phyloP scores from a whole-genome alignment of 2,888 invertebrate species.

The Oeneis ivallda region DNA sequence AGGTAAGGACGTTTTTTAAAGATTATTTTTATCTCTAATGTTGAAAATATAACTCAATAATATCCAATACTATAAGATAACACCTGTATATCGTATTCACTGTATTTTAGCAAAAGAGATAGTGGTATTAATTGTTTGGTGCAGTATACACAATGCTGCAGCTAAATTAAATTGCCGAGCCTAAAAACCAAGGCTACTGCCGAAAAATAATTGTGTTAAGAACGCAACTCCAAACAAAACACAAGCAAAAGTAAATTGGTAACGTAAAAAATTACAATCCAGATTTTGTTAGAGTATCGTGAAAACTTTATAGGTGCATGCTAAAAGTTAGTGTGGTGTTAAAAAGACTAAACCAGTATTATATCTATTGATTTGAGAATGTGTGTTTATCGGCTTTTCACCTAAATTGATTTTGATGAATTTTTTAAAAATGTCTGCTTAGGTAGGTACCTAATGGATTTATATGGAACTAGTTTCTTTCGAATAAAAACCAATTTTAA shows the following conservation, averaged over 20 bases:
- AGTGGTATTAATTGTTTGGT: background rate
- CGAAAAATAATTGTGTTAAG: conserved; percentile 4
- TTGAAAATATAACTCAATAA: no score
- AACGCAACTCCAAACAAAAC: conserved; percentile 8
- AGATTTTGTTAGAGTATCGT: background rate
- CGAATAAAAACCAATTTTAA: no score
- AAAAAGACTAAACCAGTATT: background rate
- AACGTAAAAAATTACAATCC: background rate
- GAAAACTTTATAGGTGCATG: background rate
- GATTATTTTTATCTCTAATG: no score
- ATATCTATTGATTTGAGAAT: background rate
- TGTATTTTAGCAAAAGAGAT: background rate
- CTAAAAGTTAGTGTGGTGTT: background rate
- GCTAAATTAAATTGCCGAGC: background rate
- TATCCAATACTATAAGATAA: no score
- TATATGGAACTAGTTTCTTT: no score
- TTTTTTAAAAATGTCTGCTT: no score
- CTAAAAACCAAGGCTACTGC: conserved; percentile 12
- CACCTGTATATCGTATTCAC: background rate
- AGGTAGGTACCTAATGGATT: no score
- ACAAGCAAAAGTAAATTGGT: background rate
- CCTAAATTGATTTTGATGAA: background rate
- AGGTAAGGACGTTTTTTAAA: no score
- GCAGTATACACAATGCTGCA: background rate
- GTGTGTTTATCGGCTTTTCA: background rate